Evolutionary conservation across 2,888 invertebrate species (phyloP).

Genomic region (Falcaria lacertinaria): DNA sequence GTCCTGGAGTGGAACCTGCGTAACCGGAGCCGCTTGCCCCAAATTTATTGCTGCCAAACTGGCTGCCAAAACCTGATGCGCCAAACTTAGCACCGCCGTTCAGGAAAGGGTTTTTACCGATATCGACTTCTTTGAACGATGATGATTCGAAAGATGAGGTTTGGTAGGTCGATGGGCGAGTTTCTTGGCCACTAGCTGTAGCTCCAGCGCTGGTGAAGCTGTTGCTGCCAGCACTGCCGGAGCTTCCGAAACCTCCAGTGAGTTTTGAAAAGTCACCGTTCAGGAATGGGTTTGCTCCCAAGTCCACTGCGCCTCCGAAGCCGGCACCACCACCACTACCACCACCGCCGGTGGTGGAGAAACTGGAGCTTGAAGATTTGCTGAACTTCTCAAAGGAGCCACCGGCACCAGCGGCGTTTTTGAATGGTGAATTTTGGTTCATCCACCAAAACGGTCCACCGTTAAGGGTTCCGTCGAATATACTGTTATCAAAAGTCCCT

Average conservation of each 20-base stretch:
- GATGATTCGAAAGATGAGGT: slow-evolving; percentile 49
- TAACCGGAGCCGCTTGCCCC: slow-evolving; percentile 36
- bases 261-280: slow-evolving; percentile 49
- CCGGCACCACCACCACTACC: slow-evolving; percentile 16
- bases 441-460: slow-evolving; percentile 82
- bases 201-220: slow-evolving; percentile 12
- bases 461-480: slow-evolving; percentile 46
- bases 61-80: slow-evolving; percentile 3
- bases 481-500: slow-evolving; percentile 38
- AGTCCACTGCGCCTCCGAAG: no score
- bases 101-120: slow-evolving; percentile 56
- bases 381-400: slow-evolving; percentile 56
- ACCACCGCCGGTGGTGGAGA: slow-evolving; percentile 17
- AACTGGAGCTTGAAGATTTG: slow-evolving; percentile 51
- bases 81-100: slow-evolving; percentile 26
- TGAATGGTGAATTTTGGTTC: slow-evolving; percentile 79
- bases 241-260: slow-evolving; percentile 18
- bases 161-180: slow-evolving; percentile 26
- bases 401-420: slow-evolving; percentile 51
- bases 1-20: slow-evolving; percentile 59
- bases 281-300: slow-evolving; percentile 50
- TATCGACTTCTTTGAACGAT: slow-evolving; percentile 46
- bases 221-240: slow-evolving; percentile 15
- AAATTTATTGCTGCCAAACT: slow-evolving; percentile 31
- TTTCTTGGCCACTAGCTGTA: slow-evolving; percentile 6